These are phyloP conservation scores for Lutjanus erythropterus DNA, from an alignment of 2,113 vertebrate species.

Conservation along the genomic window DNA sequence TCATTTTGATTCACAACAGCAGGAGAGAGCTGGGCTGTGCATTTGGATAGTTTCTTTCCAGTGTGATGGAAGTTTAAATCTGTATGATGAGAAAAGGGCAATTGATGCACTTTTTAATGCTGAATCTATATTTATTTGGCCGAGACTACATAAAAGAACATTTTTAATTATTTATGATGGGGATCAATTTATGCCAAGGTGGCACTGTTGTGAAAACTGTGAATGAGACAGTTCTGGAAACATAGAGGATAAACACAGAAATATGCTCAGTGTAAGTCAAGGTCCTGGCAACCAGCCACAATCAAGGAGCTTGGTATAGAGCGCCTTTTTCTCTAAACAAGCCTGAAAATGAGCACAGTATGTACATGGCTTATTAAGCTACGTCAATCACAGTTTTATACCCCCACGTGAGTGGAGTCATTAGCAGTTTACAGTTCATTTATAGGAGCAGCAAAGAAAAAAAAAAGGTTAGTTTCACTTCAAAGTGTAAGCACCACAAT, in stretches of 20 bases:
- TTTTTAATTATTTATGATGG: slow-evolving; percentile 32
- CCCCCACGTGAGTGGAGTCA: slow-evolving; percentile 27
- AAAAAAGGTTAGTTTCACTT: slow-evolving; percentile 13
- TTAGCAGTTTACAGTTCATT: slow-evolving; percentile 34
- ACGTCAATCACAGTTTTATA: slow-evolving; percentile 28
- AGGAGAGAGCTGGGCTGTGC: neutral
- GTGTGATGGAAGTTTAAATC: slow-evolving; percentile 1
- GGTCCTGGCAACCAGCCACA: neutral
- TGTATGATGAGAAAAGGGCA: neutral
- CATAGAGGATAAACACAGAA: slow-evolving; percentile 1
- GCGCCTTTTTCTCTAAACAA: neutral
- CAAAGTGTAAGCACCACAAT: slow-evolving; percentile 20
- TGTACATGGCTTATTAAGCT: slow-evolving; percentile 9
- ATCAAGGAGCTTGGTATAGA: slow-evolving; percentile 19
- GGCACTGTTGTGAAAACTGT: slow-evolving; percentile 23
- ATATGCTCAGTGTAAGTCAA: neutral
- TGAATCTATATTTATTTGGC: slow-evolving; percentile 6
- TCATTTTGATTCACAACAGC: neutral
- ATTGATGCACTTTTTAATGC: neutral
- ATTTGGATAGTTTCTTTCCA: neutral
- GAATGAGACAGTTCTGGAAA: slow-evolving; percentile 8
- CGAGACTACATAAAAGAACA: neutral
- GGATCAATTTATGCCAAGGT: slow-evolving; percentile 19
- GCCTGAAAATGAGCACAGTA: slow-evolving; percentile 19
- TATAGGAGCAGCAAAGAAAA: neutral